Percentiles rank a stretch among this genome's conserved stretches.
phyloP scores from a whole-genome alignment of 2,113 vertebrate genomes.

The Xenopus laevis region DNA sequence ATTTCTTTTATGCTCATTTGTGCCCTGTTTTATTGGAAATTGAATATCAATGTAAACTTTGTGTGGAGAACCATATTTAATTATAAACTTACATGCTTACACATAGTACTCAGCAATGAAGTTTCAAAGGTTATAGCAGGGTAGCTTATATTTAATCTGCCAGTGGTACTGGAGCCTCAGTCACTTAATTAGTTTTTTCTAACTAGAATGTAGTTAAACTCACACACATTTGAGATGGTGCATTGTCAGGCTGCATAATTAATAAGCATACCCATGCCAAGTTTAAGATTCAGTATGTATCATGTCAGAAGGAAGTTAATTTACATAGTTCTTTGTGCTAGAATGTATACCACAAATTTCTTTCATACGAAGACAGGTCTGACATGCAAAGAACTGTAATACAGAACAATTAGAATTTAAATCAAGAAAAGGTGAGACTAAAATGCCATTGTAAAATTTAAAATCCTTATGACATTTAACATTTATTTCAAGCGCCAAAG shows the following conservation, averaged over 20 bases:
- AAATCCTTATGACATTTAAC: constrained; percentile 13
- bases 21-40: too few species aligned
- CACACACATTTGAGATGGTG: too few species aligned
- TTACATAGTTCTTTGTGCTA: background rate
- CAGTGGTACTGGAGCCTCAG: too few species aligned
- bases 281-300: background rate
- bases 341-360: background rate
- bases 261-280: background rate
- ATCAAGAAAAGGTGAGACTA: constrained; percentile 6
- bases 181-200: too few species aligned
- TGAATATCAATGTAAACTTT: too few species aligned
- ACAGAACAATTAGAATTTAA: constrained; percentile 22
- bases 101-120: too few species aligned
- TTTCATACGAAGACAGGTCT: background rate
- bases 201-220: too few species aligned
- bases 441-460: constrained; percentile 14
- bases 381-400: constrained; percentile 8
- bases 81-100: too few species aligned
- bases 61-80: too few species aligned
- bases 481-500: background rate
- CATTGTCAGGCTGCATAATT: background rate
- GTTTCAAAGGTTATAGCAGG: too few species aligned
- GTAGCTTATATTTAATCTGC: too few species aligned
- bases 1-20: too few species aligned
- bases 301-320: background rate